These are phyloP conservation scores for Nineta flava DNA, from an alignment of 2,888 invertebrate genomes.

Conservation along the genomic window DNA sequence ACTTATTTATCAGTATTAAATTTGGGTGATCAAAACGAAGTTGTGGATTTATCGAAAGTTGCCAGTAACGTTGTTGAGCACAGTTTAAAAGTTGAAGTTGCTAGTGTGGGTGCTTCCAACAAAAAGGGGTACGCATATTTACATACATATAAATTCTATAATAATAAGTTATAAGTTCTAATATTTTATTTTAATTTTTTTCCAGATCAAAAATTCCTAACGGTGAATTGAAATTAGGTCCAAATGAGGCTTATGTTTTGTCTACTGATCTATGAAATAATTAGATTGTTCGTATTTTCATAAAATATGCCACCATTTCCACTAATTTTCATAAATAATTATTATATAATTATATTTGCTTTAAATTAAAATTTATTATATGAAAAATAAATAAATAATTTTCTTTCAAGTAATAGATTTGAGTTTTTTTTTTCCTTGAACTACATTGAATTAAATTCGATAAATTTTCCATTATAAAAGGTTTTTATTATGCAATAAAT, in stretches of 20 bases:
- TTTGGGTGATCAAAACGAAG: constrained; percentile 31
- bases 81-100: not conserved
- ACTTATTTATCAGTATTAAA: constrained; percentile 19
- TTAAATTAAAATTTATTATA: too few species aligned
- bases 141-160: not conserved
- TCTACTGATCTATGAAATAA: not conserved
- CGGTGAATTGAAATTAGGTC: not conserved
- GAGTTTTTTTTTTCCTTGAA: too few species aligned
- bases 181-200: not conserved
- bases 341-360: too few species aligned
- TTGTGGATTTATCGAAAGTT: constrained; percentile 31
- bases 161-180: not conserved
- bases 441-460: too few species aligned
- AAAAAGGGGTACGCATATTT: not conserved
- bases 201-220: not conserved
- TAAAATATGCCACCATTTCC: too few species aligned
- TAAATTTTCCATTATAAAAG: too few species aligned
- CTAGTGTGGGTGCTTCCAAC: not conserved
- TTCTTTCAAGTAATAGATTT: too few species aligned
- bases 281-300: too few species aligned
- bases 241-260: not conserved
- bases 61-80: constrained; percentile 26
- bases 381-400: too few species aligned
- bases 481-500: too few species aligned
- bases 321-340: too few species aligned